Conservation (phyloP, 1,140 invertebrate species). For the Ostrea denselamellosa region DNA sequence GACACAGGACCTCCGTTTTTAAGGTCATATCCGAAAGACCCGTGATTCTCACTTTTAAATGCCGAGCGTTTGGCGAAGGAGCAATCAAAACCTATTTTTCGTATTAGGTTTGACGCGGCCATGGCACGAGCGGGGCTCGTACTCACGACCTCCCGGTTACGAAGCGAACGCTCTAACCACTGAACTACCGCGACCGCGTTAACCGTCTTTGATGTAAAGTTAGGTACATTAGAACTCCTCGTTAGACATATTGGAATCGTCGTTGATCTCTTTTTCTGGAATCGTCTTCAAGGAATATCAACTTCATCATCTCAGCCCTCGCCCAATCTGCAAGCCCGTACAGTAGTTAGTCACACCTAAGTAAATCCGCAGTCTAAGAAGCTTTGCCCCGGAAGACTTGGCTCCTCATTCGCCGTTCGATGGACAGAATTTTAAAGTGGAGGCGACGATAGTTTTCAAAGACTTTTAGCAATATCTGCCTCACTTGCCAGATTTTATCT, state of each 20-base stretch:
- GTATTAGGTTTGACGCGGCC: too few species aligned
- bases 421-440: background rate
- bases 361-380: background rate
- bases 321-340: background rate
- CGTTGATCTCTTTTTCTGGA: background rate
- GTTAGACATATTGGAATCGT: background rate
- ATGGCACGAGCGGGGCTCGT: too few species aligned
- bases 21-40: too few species aligned
- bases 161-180: too few species aligned
- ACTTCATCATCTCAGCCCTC: background rate
- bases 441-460: background rate
- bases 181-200: too few species aligned
- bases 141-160: too few species aligned
- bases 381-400: background rate
- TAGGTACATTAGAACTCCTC: background rate
- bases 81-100: too few species aligned
- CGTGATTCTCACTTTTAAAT: too few species aligned
- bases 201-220: background rate
- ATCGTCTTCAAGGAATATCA: background rate
- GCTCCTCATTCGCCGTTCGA: background rate
- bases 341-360: background rate
- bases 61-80: too few species aligned
- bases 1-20: too few species aligned
- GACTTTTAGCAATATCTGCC: background rate
- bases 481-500: background rate